These are phyloP conservation scores for Mormyrus lacerda DNA, from an alignment of 2,113 vertebrate genomes.

Conservation along the genomic window DNA sequence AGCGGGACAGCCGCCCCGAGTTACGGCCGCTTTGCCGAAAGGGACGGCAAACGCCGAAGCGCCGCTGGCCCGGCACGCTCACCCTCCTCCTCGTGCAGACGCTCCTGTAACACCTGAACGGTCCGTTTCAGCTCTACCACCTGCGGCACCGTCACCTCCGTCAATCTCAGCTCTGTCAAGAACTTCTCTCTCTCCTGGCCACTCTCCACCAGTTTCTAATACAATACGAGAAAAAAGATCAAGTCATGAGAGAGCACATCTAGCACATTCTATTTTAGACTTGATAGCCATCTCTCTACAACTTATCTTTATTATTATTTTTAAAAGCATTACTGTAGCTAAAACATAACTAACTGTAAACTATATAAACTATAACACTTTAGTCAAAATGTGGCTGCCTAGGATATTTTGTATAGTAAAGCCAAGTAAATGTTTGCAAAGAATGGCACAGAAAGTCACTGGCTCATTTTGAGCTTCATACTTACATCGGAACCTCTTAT, in stretches of 20 bases:
- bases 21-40: not conserved
- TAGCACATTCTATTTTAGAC: not conserved
- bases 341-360: not conserved
- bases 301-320: not conserved
- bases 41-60: not conserved
- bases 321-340: not conserved
- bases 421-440: not conserved
- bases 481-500: not conserved
- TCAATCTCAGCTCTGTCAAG: constrained; percentile 43
- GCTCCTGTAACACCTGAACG: constrained; percentile 62
- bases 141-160: constrained; percentile 37
- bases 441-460: not conserved
- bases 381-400: not conserved
- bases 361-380: not conserved
- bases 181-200: constrained; percentile 55
- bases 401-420: not conserved
- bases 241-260: not conserved
- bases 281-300: not conserved
- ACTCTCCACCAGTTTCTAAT: constrained; percentile 59
- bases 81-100: constrained; percentile 59
- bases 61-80: not conserved
- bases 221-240: constrained; percentile 17
- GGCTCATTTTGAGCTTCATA: not conserved
- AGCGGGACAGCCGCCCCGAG: not conserved
- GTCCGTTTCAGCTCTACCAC: constrained; percentile 62